phyloP scores from a whole-genome alignment of 1,140 invertebrate species.

The Mizuhopecten yessoensis region DNA sequence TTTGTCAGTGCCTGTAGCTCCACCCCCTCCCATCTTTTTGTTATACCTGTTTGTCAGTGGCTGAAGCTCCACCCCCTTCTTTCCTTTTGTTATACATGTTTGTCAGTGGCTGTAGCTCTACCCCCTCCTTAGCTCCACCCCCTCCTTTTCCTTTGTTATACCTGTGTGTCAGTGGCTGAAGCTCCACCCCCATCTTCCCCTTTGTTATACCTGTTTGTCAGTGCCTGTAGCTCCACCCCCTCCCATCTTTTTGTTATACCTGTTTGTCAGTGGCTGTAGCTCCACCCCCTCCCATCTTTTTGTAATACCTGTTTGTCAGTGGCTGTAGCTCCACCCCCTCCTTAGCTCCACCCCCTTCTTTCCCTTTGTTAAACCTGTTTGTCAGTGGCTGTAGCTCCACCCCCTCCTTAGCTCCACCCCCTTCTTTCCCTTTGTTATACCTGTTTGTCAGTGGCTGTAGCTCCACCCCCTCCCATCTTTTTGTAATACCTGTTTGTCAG shows the following conservation, averaged over 20 bases:
- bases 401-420: neutral
- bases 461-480: neutral
- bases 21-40: neutral
- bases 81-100: neutral
- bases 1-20: neutral
- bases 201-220: slow-evolving; percentile 29
- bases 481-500: slow-evolving; percentile 61
- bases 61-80: neutral
- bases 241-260: neutral
- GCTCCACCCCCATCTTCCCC: neutral
- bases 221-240: neutral
- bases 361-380: slow-evolving; percentile 68
- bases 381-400: neutral
- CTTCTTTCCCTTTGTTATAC: neutral
- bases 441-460: slow-evolving; percentile 37
- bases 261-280: slow-evolving; percentile 40
- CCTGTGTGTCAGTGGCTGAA: slow-evolving; percentile 60
- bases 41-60: neutral
- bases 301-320: neutral
- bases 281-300: neutral
- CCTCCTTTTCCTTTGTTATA: neutral
- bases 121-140: neutral
- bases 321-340: neutral
- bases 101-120: neutral
- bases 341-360: slow-evolving; percentile 55